Base-by-base conservation (phyloP, 2,888 invertebrate genomes). In the Formica aserva region DNA sequence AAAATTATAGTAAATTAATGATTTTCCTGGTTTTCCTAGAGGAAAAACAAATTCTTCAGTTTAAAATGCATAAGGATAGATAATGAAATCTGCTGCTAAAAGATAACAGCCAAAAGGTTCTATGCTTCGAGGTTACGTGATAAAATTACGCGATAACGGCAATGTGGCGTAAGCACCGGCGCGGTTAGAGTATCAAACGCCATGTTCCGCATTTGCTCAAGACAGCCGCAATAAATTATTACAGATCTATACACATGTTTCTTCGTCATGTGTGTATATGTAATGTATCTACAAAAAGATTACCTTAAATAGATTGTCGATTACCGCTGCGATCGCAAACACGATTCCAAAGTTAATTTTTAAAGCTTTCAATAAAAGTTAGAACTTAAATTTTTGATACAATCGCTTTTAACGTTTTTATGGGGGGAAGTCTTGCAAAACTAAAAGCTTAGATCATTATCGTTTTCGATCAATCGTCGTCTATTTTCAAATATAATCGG, bases 171-270 rank as follows among this genome's bases (percentile, higher is more conserved):
- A 62, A 80, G 45, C 60, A 35, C 26, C 32, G 22, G 60, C 60
- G 67, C 71, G 48, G 22, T 45, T 45, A 35, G 60, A 80, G 71
- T 71, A 80, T 71, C 78, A 80, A 80, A 80, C 35, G 26, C 45
- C 60, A 45, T 8, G 60, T 62, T 71, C 32, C 18, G 9, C 13
- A 22, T 26, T 71, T 45, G 26, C 18, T 48, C 13, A 48, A 71
- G 78, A 69, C 45, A 71, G 22, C 45, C 26, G 71, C 26, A 11
- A 78, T 80, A 71, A 80, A 80, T 80, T 71, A 80, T 62, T 35
- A 26, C 45, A 22, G 57, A 57, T 71, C 22, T 57, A 22, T 32
- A 32, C 29, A 67, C 9, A 38, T n/a, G 29, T 29, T 57, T 18
- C 57, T 38, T n/a, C 3, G 26, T 66, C 22, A 2, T 13, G 13